Evolutionary conservation across 2,797 vertebrate species (phyloP).

Genomic region (Rhabdomys pumilio): DNA sequence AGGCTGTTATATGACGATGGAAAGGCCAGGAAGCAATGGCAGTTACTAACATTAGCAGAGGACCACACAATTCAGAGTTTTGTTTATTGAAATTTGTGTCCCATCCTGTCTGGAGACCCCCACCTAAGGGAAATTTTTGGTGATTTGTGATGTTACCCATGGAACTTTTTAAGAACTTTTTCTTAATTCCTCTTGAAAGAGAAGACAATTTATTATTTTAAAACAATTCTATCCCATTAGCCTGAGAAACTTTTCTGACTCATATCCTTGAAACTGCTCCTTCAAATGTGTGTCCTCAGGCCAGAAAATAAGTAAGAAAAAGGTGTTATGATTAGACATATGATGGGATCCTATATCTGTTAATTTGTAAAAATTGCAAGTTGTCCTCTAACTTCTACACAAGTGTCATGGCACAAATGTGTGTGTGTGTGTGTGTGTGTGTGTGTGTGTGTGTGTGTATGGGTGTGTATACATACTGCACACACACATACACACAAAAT

Average conservation of each 20-base stretch:
- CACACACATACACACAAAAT: background rate
- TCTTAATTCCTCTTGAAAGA: background rate
- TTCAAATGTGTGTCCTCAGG: background rate
- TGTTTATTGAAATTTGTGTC: background rate
- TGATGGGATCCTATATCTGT: background rate
- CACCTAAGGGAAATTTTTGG: background rate
- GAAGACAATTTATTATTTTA: background rate
- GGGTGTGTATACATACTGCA: background rate
- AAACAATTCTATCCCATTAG: background rate
- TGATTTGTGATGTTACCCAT: background rate
- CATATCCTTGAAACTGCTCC: background rate
- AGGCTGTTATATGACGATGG: background rate
- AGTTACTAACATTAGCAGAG: background rate
- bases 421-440: background rate
- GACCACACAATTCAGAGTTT: background rate
- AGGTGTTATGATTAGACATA: background rate
- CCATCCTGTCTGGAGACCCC: background rate
- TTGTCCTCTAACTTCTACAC: background rate
- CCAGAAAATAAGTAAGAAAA: too few relatives aligned
- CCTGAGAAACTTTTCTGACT: constrained; percentile 19
- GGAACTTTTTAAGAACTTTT: background rate
- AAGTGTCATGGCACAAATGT: background rate
- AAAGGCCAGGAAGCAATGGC: background rate
- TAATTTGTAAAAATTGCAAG: background rate
- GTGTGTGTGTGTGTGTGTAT: too few relatives aligned